Percentiles rank a stretch among this genome's conserved stretches.
Evolutionary conservation across 2,888 invertebrate species (phyloP).

Genomic region (Malthinus seriepunctatus): DNA sequence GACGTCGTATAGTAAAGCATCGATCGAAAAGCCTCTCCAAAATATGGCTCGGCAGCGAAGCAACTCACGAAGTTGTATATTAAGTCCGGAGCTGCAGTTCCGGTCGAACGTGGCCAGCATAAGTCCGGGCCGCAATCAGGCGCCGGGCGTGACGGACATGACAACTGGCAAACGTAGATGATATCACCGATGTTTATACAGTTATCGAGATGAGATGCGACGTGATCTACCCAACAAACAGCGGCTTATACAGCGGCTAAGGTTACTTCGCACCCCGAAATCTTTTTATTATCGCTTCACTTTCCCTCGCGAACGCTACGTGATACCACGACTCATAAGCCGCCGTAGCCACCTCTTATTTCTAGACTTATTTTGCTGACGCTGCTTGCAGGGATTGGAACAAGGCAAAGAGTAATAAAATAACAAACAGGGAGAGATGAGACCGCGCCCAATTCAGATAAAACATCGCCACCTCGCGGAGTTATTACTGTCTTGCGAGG

Average conservation of each 20-base stretch:
- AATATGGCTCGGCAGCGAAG: constrained; percentile 35
- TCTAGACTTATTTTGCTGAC: constrained; percentile 38
- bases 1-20: constrained; percentile 37
- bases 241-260: constrained; percentile 21
- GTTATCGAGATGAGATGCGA: constrained; percentile 33
- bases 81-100: constrained; percentile 45
- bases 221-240: constrained; percentile 28
- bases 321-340: constrained; percentile 39
- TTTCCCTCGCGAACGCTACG: constrained; percentile 32
- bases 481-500: constrained; percentile 34
- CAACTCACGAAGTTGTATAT: constrained; percentile 42
- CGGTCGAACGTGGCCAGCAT: constrained; percentile 52
- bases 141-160: constrained; percentile 51
- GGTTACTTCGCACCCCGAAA: constrained; percentile 20
- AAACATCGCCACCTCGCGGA: constrained; percentile 34
- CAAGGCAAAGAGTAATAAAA: constrained; percentile 46
- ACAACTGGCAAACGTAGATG: constrained; percentile 41
- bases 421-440: constrained; percentile 46
- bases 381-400: constrained; percentile 44
- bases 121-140: constrained; percentile 51
- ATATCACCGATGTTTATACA: constrained; percentile 37
- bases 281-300: constrained; percentile 29
- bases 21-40: constrained; percentile 31
- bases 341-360: constrained; percentile 31
- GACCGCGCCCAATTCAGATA: constrained; percentile 42